A percentile compares a stretch with the other conserved stretches of the same genome.
These are phyloP conservation scores for Apostichopus parvimensis DNA, from an alignment of 35 echinoderm and acorn worm genomes.

Conservation along the genomic window DNA sequence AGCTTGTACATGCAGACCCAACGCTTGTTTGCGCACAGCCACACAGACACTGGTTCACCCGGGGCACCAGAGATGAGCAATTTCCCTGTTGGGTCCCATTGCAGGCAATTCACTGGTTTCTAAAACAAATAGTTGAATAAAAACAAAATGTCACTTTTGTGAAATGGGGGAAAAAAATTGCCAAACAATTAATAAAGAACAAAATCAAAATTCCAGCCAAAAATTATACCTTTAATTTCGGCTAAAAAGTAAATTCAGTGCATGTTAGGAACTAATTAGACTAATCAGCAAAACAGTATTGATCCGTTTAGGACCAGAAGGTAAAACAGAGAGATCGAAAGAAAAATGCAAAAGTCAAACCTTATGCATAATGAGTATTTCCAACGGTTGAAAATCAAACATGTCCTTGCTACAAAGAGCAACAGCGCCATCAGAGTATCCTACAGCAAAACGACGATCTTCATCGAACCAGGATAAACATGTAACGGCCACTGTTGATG, in stretches of 20 bases:
- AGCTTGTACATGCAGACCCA: conserved; percentile 78
- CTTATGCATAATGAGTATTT: conserved; percentile 75
- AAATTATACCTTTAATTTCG: not conserved
- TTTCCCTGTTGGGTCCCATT: conserved; percentile 91
- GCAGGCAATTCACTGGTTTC: conserved; percentile 66
- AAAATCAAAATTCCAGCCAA: too few species aligned
- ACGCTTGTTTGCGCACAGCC: conserved; percentile 69
- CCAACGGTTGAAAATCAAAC: conserved; percentile 76
- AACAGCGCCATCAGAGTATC: conserved; percentile 79
- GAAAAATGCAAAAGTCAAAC: conserved; percentile 21
- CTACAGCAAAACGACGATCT: conserved; percentile 87
- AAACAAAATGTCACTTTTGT: not conserved
- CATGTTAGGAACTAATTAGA: too few species aligned
- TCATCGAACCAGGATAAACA: conserved; percentile 93
- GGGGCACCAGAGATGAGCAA: conserved; percentile 79
- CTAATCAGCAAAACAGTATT: too few species aligned
- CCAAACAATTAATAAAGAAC: not conserved
- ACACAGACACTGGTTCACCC: conserved; percentile 79
- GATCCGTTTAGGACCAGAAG: too few species aligned
- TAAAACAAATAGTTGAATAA: not conserved
- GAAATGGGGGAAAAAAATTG: not conserved
- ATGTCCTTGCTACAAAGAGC: conserved; percentile 79
- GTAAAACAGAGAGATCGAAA: not conserved
- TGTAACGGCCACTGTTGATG: conserved; percentile 77
- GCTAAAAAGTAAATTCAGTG: not conserved